Evolutionary conservation across 2,113 vertebrate genomes (phyloP), one percentile per base, ranked within the genome.

Genomic region (Anas platyrhynchos): DNA sequence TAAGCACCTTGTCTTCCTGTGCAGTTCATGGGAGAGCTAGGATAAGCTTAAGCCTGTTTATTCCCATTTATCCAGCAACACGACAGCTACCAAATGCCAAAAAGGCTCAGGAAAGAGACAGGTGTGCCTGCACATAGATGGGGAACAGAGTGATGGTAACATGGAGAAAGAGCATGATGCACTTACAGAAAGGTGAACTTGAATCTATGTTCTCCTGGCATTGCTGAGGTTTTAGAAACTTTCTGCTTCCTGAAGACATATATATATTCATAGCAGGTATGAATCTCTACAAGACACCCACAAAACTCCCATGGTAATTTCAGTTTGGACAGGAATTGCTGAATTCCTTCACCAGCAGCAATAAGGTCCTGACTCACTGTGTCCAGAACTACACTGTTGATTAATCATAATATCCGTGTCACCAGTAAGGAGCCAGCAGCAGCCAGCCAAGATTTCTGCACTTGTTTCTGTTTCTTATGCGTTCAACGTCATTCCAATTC

Each of bases 231-330:
- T 34, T 62, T 3, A 38, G 93, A 91, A 79, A 54, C 8, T 4
- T n/a, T 68, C 0, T 0, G 29, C 11, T 84, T 77, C 43, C 69
- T 92, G 32, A 29, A 0, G 0, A 25, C 25, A 1, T 31, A 11
- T 1, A 0, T 16, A 8, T 6, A 9, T 20, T 48, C n/a, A n/a
- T 1, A 48, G 65, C 1, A 2, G 62, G 29, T 62, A 25, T 0
- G 0, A 48, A 12, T 36, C 59, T 83, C 76, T 83, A 38, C 0
- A 1, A 32, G 20, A 38, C 11, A n/a, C 59, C 55, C 52, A 5
- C 38, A 46, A 78, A 74, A 41, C 15, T 44, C 68, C 77, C 18
- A 12, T 4, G 7, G 29, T 46, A 3, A 1, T 25, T 26, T 86
- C 72, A 71, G 32, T 63, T 81, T 78, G 56, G 55, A 9, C 18